Base-by-base conservation (phyloP, 2,888 invertebrate species). In the Bombyx huttoni region DNA sequence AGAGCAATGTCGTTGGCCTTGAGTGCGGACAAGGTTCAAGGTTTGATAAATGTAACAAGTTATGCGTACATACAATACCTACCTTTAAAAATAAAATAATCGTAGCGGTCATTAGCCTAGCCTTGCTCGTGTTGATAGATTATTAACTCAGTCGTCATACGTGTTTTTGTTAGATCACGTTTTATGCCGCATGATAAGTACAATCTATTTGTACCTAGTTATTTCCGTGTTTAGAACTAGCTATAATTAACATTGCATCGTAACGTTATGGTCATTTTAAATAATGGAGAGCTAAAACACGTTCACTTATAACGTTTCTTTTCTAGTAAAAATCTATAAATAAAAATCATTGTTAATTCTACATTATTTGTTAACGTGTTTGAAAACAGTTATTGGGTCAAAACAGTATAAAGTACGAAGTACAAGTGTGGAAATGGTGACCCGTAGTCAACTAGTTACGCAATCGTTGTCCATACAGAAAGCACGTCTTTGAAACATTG, bases 1-100 rank as follows among this genome's bases (percentile, higher is more conserved):
- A 80, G 75, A 81, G 78, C 75, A 76, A 84, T 76, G 83, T 78
- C 70, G 81, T 74, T 73, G 75, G 75, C 84, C 84, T 85, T 84
- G 81, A 77, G 66, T 74, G 63, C 65, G 70, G 76, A 75, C 76
- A 65, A 66, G 65, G 70, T 65, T 72, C 70, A 69, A 78, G 72
- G 73, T 73, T 70, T 65, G 62, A 65, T 70, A 65, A 66, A 70
- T 67, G 61, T 68, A 70, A 62, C 64, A 64, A 64, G 63, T 66
- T 71, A 64, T 64, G 58, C 59, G 57, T 63, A 53, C 55, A 61
- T 62, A 65, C 63, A 57, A 61, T 63, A 66, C 63, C 64, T 67
- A 64, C 60, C 61, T 61, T 59, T 59, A 60, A 67, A 24, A 63
- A 62, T 65, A 67, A 68, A 40, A 40, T 40, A 40, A 68, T 69